Conservation (phyloP, 2,797 vertebrate species). For the Sebastes wilsoni region DNA sequence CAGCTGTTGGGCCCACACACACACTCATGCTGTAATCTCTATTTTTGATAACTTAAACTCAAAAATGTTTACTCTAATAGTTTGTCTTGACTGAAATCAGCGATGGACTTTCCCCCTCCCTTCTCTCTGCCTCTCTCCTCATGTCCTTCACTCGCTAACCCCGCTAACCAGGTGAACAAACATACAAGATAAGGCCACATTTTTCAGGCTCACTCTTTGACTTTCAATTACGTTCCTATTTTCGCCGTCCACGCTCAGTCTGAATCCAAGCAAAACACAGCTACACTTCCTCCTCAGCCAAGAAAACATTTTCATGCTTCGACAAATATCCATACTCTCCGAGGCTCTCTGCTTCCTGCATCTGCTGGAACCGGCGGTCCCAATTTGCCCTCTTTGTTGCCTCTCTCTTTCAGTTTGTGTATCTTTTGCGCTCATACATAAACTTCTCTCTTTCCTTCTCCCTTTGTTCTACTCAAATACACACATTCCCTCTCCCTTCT, state of each 20-base stretch:
- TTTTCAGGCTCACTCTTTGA: constrained; percentile 69
- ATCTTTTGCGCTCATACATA: neutral
- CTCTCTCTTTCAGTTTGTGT: neutral
- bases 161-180: constrained; percentile 84
- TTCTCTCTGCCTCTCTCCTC: constrained; percentile 7
- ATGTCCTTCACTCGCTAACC: constrained; percentile 75
- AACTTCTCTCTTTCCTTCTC: neutral
- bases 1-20: constrained; percentile 45
- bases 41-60: constrained; percentile 37
- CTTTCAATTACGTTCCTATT: constrained; percentile 68
- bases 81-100: constrained; percentile 48
- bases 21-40: constrained; percentile 8
- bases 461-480: neutral
- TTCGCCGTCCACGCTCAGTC: constrained; percentile 43
- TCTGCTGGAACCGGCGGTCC: constrained; percentile 30
- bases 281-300: constrained; percentile 65
- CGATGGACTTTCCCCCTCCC: neutral
- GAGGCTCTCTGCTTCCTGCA: constrained; percentile 41
- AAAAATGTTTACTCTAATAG: constrained; percentile 42
- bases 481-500: neutral
- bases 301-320: constrained; percentile 69
- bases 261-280: constrained; percentile 68
- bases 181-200: constrained; percentile 81
- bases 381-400: constrained; percentile 35
- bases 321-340: constrained; percentile 51